Evolutionary conservation across 2,113 vertebrate genomes (phyloP), one percentile per base, ranked within the genome.

Genomic region (Fukomys damarensis): DNA sequence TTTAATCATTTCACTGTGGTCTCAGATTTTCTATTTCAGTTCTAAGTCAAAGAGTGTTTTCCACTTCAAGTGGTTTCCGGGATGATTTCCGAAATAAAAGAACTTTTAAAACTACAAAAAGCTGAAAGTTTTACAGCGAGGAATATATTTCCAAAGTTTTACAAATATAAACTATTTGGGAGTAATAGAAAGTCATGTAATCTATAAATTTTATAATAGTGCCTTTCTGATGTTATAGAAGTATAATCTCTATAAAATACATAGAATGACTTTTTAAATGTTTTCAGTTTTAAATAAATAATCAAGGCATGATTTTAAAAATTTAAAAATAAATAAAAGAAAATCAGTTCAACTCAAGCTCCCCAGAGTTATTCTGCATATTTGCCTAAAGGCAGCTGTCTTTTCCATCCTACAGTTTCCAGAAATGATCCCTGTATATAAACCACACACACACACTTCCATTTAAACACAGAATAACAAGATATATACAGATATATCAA

Each of bases 41-140:
- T 95, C 9, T 90, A 97, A 91, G 85, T 94, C 82, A 91, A 97
- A 95, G 66, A 88, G 41, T n/a, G n/a, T 82, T 95, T 97, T 97
- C 61, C 96, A 89, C 86, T 94, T 95, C 96, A 93, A 95, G 76
- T 89, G 43, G 32, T 65, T 98, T 93, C 74, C 35, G 80, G 91
- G 46, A 96, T 66, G 89, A 86, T 81, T 97, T 96, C 68, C 80
- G 20, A 96, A 94, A 76, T 81, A 94, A 80, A 93, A 35, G 10
- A 85, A 38, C 3, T 30, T 85, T 59, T 43, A n/a, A 35, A 38
- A 35, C 68, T 80, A 81, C 28, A 49, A 22, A 93, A 52, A 76
- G 17, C 56, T 80, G 19, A 74, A 90, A 85, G 52, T 77, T 93
- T 63, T 91, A 13, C 19, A 65, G 49, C n/a, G 11, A 91, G 93